Conservation (phyloP, 2,113 vertebrate species). For the Nanorana parkeri region DNA sequence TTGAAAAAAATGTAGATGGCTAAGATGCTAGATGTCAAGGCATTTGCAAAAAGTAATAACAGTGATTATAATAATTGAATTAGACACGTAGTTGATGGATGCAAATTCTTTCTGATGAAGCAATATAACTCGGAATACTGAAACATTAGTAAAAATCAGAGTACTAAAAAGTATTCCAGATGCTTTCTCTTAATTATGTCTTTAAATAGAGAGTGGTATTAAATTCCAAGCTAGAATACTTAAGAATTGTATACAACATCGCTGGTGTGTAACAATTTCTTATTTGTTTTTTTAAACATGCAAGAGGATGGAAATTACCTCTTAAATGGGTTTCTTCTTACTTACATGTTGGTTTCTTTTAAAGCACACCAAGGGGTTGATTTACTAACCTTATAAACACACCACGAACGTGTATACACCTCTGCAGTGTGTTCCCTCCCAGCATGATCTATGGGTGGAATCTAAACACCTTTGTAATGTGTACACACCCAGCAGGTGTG, state of each 20-base stretch:
- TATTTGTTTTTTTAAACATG: no score
- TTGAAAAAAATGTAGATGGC: constrained; percentile 23
- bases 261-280: no score
- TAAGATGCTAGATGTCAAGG: constrained; percentile 55
- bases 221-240: constrained; percentile 6
- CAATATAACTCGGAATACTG: constrained; percentile 50
- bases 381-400: no score
- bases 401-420: no score
- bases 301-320: no score
- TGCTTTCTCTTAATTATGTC: constrained; percentile 29
- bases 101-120: constrained; percentile 51
- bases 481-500: no score
- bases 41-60: constrained; percentile 56
- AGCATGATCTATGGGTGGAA: no score
- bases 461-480: no score
- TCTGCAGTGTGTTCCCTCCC: no score
- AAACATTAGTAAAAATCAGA: constrained; percentile 49
- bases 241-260: neutral
- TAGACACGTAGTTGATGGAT: constrained; percentile 45
- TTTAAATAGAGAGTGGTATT: neutral
- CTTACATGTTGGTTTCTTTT: no score
- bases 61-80: constrained; percentile 50
- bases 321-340: no score
- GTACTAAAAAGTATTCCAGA: constrained; percentile 47
- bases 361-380: no score